These are phyloP conservation scores for Calypte anna DNA, from an alignment of 2,113 vertebrate species.

Conservation along the genomic window DNA sequence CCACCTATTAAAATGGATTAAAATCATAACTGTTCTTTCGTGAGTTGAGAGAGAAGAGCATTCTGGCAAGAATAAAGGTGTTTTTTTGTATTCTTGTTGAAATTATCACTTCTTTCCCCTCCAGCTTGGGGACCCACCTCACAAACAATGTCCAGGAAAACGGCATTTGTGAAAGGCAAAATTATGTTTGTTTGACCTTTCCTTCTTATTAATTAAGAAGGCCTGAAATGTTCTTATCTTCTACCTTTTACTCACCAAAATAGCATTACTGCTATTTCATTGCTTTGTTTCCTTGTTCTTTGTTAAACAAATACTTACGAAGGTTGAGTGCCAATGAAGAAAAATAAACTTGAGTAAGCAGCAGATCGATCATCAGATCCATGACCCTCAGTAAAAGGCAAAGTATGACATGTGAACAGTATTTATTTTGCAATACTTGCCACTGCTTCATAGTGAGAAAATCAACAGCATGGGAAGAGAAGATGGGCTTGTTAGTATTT, in stretches of 20 bases:
- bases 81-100: not conserved
- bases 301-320: not conserved
- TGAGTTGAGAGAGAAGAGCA: not conserved
- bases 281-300: not conserved
- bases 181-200: not conserved
- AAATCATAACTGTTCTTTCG: not conserved
- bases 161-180: not conserved
- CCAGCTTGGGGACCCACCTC: not conserved
- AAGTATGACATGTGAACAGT: not conserved
- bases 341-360: not conserved
- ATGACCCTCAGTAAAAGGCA: not conserved
- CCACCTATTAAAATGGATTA: accelerated
- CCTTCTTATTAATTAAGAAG: not conserved
- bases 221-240: not conserved
- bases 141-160: not conserved
- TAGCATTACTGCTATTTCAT: not conserved
- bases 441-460: not conserved
- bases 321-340: not conserved
- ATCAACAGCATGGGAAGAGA: not conserved
- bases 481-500: not conserved
- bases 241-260: not conserved
- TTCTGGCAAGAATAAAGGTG: not conserved
- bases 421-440: not conserved
- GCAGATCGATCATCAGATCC: not conserved
- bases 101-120: not conserved